phyloP scores from a whole-genome alignment of 2,888 invertebrate species.

The Lasioglossum calceatum region DNA sequence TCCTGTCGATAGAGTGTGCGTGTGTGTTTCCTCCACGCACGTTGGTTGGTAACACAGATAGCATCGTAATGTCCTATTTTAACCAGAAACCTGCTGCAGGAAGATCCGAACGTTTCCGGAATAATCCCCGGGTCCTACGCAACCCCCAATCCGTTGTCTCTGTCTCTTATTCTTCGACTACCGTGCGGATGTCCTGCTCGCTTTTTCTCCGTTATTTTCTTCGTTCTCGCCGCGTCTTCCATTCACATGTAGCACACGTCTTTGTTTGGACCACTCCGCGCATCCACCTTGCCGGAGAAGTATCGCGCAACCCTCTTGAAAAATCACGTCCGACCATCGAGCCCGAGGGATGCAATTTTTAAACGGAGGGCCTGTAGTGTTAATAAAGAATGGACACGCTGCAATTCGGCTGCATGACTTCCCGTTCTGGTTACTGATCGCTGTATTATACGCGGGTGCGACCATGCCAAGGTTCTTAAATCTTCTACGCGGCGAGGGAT shows the following conservation, averaged over 20 bases:
- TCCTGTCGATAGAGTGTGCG: constrained; percentile 16
- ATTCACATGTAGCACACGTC: constrained; percentile 10
- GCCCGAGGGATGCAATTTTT: background rate
- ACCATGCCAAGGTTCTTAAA: background rate
- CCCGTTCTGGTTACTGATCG: constrained; percentile 1
- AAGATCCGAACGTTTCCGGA: constrained; percentile 15
- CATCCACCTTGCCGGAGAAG: background rate
- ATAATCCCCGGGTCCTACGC: constrained; percentile 7
- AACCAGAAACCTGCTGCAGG: constrained; percentile 35
- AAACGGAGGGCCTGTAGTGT: background rate
- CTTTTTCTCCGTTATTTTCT: background rate
- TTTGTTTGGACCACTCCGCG: background rate
- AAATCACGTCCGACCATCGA: background rate
- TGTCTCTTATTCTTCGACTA: background rate
- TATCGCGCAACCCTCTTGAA: constrained; percentile 5
- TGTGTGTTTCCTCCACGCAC: constrained; percentile 28
- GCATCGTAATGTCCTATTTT: constrained; percentile 77
- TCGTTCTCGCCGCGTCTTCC: background rate
- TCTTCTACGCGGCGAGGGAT: background rate
- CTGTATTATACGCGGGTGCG: background rate
- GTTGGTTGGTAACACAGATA: constrained; percentile 71
- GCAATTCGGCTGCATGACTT: background rate
- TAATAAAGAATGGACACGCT: background rate
- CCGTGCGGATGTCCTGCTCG: background rate
- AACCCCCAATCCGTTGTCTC: background rate